These are phyloP conservation scores for Pegoplata infirma DNA, from an alignment of 2,888 invertebrate genomes.

Conservation along the genomic window DNA sequence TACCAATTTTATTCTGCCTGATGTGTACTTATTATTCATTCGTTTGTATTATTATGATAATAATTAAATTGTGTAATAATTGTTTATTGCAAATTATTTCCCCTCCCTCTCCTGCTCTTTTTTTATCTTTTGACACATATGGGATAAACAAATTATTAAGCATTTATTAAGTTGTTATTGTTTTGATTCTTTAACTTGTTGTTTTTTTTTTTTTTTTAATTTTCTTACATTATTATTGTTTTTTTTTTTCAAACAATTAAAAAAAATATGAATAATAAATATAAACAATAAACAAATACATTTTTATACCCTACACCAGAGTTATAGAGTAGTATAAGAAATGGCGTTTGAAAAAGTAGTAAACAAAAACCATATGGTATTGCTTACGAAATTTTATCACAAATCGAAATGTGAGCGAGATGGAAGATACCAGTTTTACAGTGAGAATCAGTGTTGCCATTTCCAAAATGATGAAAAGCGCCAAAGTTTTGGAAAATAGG, in stretches of 20 bases:
- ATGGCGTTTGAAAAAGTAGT: too few relatives aligned
- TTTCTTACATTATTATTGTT: conserved; percentile 1
- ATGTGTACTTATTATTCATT: conserved; percentile 31
- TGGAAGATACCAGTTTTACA: too few relatives aligned
- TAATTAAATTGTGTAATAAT: conserved; percentile 54
- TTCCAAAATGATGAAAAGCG: too few relatives aligned
- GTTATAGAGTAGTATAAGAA: too few relatives aligned
- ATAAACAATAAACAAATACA: neutral
- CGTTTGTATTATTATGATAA: conserved; percentile 22
- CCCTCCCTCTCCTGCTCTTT: neutral
- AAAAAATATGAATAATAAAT: neutral
- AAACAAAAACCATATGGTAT: too few relatives aligned
- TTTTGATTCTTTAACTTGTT: conserved; percentile 38
- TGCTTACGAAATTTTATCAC: too few relatives aligned
- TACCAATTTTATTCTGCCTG: too few relatives aligned
- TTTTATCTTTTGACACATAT: neutral
- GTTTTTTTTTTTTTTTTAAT: conserved; percentile 30
- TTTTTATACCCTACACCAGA: too few relatives aligned
- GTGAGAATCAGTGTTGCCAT: too few relatives aligned
- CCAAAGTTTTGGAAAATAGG: too few relatives aligned
- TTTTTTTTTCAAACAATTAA: neutral
- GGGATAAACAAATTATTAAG: conserved; percentile 12
- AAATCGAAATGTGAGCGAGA: too few relatives aligned
- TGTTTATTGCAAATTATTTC: conserved; percentile 18
- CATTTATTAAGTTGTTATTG: conserved; percentile 42